Conservation (phyloP, 2,113 vertebrate species). For the Anguilla rostrata region DNA sequence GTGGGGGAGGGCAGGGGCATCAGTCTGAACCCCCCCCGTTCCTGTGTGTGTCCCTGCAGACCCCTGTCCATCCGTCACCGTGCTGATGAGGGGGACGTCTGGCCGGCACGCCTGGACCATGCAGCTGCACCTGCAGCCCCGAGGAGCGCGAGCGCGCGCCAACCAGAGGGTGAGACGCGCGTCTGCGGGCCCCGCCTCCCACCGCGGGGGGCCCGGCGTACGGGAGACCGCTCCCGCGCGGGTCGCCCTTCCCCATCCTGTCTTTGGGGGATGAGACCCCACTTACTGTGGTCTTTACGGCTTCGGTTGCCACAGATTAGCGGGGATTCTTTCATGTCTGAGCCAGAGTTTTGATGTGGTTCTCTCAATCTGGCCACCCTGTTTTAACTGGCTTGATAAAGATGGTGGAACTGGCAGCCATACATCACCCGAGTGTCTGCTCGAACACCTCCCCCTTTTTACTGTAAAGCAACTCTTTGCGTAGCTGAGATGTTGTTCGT, state of each 20-base stretch:
- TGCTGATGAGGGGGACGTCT: conserved; percentile 84
- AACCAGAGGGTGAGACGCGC: conserved; percentile 77
- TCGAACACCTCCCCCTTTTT: not conserved
- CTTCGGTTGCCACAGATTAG: no score
- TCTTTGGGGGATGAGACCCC: no score
- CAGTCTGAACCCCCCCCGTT: not conserved
- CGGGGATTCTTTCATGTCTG: no score
- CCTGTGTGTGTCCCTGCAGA: conserved; percentile 68
- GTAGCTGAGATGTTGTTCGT: not conserved
- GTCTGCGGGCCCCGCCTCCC: not conserved
- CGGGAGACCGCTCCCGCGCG: not conserved
- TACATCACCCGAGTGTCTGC: not conserved
- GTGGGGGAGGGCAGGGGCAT: no score
- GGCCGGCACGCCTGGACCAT: conserved; percentile 88
- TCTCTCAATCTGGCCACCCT: no score
- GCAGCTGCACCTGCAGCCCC: conserved; percentile 85
- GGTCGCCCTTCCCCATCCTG: no score
- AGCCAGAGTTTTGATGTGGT: no score
- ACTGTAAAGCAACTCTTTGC: not conserved
- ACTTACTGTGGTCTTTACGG: no score
- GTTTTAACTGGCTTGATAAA: not conserved
- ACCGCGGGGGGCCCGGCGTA: no score
- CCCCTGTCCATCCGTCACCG: conserved; percentile 83
- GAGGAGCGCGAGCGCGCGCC: conserved; percentile 74
- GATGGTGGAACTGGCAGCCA: not conserved